phyloP scores from a whole-genome alignment of 2,113 vertebrate species.

The Danionella cerebrum region DNA sequence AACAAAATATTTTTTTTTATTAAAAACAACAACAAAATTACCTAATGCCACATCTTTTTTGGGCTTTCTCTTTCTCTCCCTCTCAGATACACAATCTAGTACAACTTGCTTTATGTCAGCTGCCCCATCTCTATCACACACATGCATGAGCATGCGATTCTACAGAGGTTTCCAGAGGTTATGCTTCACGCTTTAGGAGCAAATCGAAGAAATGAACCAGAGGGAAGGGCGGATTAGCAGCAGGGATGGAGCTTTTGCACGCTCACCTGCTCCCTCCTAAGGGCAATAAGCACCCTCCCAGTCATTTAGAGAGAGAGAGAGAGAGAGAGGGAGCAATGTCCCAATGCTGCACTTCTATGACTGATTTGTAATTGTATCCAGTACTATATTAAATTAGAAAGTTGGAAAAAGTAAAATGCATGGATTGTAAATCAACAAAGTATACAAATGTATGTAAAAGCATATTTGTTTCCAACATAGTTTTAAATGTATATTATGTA shows the following conservation, averaged over 20 bases:
- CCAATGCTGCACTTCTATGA: constrained; percentile 1
- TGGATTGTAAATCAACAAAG: too few species aligned
- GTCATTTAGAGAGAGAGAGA: constrained; percentile 33
- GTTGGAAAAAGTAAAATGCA: too few species aligned
- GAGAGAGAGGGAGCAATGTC: constrained; percentile 24
- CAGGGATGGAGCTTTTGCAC: constrained; percentile 4
- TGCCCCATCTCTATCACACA: neutral
- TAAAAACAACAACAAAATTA: too few species aligned
- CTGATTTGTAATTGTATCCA: neutral
- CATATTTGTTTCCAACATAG: too few species aligned
- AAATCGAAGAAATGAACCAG: neutral
- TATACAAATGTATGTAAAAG: too few species aligned
- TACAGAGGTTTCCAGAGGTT: neutral
- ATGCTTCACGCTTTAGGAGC: neutral
- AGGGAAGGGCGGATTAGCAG: constrained; percentile 3
- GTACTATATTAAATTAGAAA: neutral
- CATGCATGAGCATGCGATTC: neutral
- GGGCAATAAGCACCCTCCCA: constrained; percentile 13
- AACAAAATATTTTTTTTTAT: too few species aligned
- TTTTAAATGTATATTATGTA: too few species aligned
- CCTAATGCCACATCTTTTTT: too few species aligned
- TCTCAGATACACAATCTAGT: neutral
- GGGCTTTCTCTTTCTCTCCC: neutral
- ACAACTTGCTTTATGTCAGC: neutral
- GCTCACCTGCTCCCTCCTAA: constrained; percentile 9